These are phyloP conservation scores for Lithobates pipiens DNA, from an alignment of 2,797 vertebrate species.

Conservation along the genomic window DNA sequence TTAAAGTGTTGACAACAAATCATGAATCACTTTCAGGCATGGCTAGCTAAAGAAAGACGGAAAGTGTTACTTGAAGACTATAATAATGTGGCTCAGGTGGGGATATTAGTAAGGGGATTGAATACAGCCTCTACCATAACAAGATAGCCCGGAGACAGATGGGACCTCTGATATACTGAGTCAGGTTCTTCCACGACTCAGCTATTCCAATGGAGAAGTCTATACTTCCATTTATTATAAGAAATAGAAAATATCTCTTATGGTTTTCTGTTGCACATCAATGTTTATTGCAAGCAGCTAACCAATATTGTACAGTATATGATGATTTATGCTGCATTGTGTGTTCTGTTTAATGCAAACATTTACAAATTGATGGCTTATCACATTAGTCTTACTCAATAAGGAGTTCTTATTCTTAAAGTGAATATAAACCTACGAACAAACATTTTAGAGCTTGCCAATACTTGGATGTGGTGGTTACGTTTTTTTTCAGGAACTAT, in stretches of 20 bases:
- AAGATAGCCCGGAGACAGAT: conserved; percentile 55
- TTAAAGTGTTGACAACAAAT: conserved; percentile 49
- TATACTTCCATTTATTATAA: conserved; percentile 18
- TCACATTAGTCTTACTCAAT: too few relatives aligned
- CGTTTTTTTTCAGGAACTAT: too few relatives aligned
- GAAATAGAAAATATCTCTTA: background rate
- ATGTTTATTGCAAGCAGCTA: background rate
- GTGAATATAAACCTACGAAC: too few relatives aligned
- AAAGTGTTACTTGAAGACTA: conserved; percentile 46
- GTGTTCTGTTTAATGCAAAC: too few relatives aligned
- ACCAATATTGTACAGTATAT: background rate
- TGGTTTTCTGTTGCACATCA: background rate
- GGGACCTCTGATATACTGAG: conserved; percentile 48
- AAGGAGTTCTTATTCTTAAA: too few relatives aligned
- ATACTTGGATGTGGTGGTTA: too few relatives aligned
- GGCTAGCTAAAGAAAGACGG: conserved; percentile 45
- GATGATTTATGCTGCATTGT: background rate
- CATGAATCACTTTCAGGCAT: conserved; percentile 56
- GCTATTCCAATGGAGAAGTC: conserved; percentile 7
- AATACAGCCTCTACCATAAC: conserved; percentile 47
- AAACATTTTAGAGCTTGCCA: too few relatives aligned
- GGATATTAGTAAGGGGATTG: conserved; percentile 50
- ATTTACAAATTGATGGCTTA: too few relatives aligned
- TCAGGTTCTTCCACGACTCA: conserved; percentile 23
- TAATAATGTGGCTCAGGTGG: conserved; percentile 58